Conservation (phyloP, 2,797 vertebrate species). For the Pyrocephalus nanus region DNA sequence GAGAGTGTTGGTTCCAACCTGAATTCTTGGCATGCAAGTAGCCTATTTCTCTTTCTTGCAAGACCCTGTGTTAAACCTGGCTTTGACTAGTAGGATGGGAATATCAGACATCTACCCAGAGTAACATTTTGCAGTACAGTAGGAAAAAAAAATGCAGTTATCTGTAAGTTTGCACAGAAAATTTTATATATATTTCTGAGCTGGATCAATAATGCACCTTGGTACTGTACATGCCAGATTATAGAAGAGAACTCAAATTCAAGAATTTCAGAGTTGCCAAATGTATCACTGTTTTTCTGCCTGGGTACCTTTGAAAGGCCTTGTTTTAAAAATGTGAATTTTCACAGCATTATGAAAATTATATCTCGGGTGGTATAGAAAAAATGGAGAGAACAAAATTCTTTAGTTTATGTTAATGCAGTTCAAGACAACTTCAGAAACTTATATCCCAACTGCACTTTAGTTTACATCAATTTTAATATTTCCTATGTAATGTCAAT, state of each 20-base stretch:
- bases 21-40: constrained; percentile 56
- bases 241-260: not conserved
- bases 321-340: not conserved
- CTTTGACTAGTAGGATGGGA: constrained; percentile 23
- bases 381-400: not conserved
- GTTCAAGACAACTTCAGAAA: not conserved
- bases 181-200: constrained; percentile 30
- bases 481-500: not conserved
- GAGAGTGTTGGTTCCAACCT: constrained; percentile 50
- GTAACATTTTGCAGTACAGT: not conserved
- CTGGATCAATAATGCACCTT: not conserved
- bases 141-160: not conserved
- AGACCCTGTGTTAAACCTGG: constrained; percentile 37
- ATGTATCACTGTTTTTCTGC: not conserved
- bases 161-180: constrained; percentile 1
- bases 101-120: constrained; percentile 51
- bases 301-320: not conserved
- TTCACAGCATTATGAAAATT: not conserved
- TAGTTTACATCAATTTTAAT: not conserved
- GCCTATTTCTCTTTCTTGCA: constrained; percentile 44
- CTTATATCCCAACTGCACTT: not conserved
- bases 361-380: not conserved
- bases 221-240: not conserved
- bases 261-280: not conserved
- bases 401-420: not conserved